Percentiles rank a stretch among this genome's conserved stretches.
phyloP scores from a whole-genome alignment of 2,113 vertebrate species.

The rabbit (Oryctolagus cuniculus) region mOryCun1.1 NC_091450.1:30457001-30457500 shows the following conservation, averaged over 20 bases:
- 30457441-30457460: no score
- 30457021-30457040: no score
- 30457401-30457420: background rate
- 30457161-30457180: background rate
- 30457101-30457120: background rate
- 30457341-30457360: background rate
- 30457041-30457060: background rate
- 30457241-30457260: background rate
- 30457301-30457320: background rate
- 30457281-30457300: constrained; percentile 9
- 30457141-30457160: no score
- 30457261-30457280: background rate
- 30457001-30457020: background rate
- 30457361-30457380: background rate
- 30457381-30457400: background rate
- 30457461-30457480: background rate
- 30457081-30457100: background rate
- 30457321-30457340: background rate
- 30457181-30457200: background rate
- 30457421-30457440: no score
- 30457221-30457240: background rate
- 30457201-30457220: background rate
- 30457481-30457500: background rate
- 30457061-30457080: background rate
- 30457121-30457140: background rate